Base-by-base conservation (phyloP, 2,888 invertebrate genomes). In the Nomada flava region DNA sequence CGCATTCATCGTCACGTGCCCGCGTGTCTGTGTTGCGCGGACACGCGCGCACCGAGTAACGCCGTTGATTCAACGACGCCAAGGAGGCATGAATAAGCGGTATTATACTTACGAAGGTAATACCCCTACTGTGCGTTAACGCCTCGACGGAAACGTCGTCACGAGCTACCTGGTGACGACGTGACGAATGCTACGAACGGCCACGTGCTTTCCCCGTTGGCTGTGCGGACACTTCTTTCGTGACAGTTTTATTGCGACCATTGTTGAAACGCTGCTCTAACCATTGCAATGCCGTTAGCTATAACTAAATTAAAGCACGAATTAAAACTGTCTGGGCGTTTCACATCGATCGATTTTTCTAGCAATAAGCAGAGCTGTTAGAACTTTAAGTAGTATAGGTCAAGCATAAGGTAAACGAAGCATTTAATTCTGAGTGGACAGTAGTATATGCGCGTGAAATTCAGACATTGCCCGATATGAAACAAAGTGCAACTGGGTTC, bases 41-140 rank as follows among this genome's bases (percentile, higher is more conserved):
- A 15, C 23, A 15, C 20, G 50, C 36, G 69, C 18, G 13, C 11
- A 44, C 15, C 57, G 50, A 11, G 75, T 52, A 70, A 53, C 57
- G 20, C 50, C 29, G 62, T 47, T 70, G 77, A 82, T 77, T 81
- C 81, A 83, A 55, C 20, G 74, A 65, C 60, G 73, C 67, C 82
- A 76, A 83, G 70, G 70, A 76, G 80, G 74, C 71, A 79, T 84
- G 88, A 88, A 88, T 86, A 88, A 86, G 74, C 83, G 23, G 81
- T 69, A 82, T 86, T 83, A 84, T 78, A 77, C 82, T 81, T 84
- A 76, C 57, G 67, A 75, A 83, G 83, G 75, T 82, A 83, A 84
- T 88, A 72, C 72, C n/a, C 26, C 57, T 65, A 65, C 42, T 55
- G 70, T 71, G 80, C 82, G 73, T 84, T 80, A 79, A 77, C 81